These are phyloP conservation scores for Anneissia japonica DNA, from an alignment of 35 echinoderm and acorn worm species.

Conservation along the genomic window DNA sequence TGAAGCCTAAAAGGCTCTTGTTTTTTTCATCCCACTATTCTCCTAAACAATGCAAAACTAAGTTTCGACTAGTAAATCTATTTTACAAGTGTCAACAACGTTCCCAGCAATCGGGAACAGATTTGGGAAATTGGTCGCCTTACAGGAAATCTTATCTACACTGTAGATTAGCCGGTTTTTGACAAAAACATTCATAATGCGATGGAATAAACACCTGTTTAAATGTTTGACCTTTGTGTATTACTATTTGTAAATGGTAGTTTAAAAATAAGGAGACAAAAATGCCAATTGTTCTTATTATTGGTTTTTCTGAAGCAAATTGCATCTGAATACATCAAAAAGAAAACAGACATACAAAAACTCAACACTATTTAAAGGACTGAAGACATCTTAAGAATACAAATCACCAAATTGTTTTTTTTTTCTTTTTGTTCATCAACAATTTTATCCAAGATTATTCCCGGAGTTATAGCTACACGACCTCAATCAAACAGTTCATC, in stretches of 20 bases:
- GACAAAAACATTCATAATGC: neutral
- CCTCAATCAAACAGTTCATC: too few species aligned
- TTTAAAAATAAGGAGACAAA: neutral
- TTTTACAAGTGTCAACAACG: neutral
- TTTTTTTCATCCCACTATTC: neutral
- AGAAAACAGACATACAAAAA: too few species aligned
- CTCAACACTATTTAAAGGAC: too few species aligned
- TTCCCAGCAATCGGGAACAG: neutral
- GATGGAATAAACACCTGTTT: neutral
- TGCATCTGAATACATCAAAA: too few species aligned
- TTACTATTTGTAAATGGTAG: neutral
- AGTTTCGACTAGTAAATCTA: neutral
- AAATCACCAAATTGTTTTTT: too few species aligned
- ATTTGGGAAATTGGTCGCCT: neutral
- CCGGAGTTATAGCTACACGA: too few species aligned
- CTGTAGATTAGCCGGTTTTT: neutral
- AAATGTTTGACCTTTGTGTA: neutral
- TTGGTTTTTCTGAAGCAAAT: too few species aligned
- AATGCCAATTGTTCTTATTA: too few species aligned
- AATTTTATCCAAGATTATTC: too few species aligned
- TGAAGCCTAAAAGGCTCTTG: neutral
- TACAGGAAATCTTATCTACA: neutral
- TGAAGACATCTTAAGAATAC: too few species aligned
- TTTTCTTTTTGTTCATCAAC: too few species aligned
- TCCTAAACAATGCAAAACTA: neutral